Base-by-base conservation (phyloP, 2,888 invertebrate species). In the Torymus texanus region DNA sequence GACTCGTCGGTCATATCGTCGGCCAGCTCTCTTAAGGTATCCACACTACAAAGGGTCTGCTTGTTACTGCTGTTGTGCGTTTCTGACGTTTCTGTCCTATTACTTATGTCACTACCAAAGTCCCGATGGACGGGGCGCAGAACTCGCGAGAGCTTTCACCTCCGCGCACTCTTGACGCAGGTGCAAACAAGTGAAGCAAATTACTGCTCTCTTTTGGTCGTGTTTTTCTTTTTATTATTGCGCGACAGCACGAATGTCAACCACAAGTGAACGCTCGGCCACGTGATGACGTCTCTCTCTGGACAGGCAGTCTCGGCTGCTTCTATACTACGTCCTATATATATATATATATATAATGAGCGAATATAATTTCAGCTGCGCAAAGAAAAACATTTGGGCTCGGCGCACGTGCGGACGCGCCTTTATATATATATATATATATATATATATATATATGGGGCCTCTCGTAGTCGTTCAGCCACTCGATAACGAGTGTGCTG, bases 1-100 rank as follows among this genome's bases (percentile, higher is more conserved):
- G 88, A 88, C 84, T 90, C 89, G 83, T 90, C 89, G n/a, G 88
- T 88, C 89, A 89, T 89, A 82, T 81, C 82, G 61, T 51, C 29
- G 51, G 12, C 21, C 56, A 41, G 11, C 8, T 72, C 41, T 21
- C 21, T 2, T 16, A 24, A n/a, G 8, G n/a, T 58, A 29, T 14
- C 14, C 55, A 67, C 13, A 55, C 24, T 24, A 51, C 51, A 61
- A 21, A 71, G 51, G 51, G 18, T 29, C 56, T 56, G 29, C 18
- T 18, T 61, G 13, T 63, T 63, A 13, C 24, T 24, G 14, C n/a
- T 41, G 29, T 24, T 10, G 41, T 10, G n/a, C 63, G 63, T n/a
- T 24, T 29, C 41, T n/a, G 21, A 10, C 63, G 63, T n/a, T 24
- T 29, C 41, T n/a, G 21, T 24, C 41, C 14, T 63, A 63, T 63